Base-by-base conservation (phyloP, 2,797 vertebrate genomes). In the Argya squamiceps region DNA sequence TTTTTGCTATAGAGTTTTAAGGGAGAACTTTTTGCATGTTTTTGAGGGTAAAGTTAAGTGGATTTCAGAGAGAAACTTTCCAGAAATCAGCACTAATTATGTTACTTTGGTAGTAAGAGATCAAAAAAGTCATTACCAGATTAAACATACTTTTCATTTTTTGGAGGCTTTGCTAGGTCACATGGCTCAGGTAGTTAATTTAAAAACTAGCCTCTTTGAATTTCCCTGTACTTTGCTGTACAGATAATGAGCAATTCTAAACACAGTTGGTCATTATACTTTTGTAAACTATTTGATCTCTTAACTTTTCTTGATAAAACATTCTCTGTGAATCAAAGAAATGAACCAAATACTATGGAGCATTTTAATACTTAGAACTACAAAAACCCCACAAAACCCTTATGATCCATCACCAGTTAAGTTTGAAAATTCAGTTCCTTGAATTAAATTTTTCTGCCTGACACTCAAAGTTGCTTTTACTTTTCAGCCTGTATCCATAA, bases 71-170 rank as follows among this genome's bases (percentile, higher is more conserved):
- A 69, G 23, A 63, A 82, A 64, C 56, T 82, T 84, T 49, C n/a
- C 56, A 87, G 75, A 79, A 80, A 68, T 49, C 58, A 49, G 34
- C 44, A 78, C 16, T 1, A 2, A 69, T 70, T 91, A 69, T 60
- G 41, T 73, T 73, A 37, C 78, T 84, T 70, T 67, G 52, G 56
- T 77, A 91, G 37, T 29, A 93, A 70, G 50, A 74, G 86, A 89
- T 91, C 71, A 92, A 91, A 82, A 20, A 74, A 70, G 63, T 75
- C 41, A 73, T 84, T 79, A 77, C 27, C 56, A 88, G 91, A 91
- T 96, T 92, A 93, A 93, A 59, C 75, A 93, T 94, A 58, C 43
- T 92, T 93, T 55, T 53, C 81, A 88, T 96, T 88, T 84, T 89
- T 97, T 50, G 43, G 39, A 71, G 81, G 84, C 89, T 94, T 96